phyloP scores from a whole-genome alignment of 2,888 invertebrate species.

The Rhogogaster chlorosoma region DNA sequence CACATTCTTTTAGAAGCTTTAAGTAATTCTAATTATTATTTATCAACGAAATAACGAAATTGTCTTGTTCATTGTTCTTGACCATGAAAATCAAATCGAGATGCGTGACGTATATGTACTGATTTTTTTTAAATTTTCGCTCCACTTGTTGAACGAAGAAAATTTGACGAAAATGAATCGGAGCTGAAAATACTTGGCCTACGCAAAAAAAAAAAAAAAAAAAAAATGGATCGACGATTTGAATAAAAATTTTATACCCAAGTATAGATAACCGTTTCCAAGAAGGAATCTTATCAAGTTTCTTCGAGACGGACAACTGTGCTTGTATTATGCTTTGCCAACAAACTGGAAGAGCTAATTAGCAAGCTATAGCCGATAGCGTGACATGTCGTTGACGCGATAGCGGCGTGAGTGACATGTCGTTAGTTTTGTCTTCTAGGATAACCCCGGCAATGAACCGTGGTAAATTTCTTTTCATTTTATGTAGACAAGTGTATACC shows the following conservation, averaged over 20 bases:
- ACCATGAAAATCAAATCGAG: neutral
- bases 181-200: neutral
- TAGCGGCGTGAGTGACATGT: constrained; percentile 67
- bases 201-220: neutral
- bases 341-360: constrained; percentile 74
- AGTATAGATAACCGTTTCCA: constrained; percentile 24
- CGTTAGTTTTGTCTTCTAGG: constrained; percentile 76
- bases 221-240: neutral
- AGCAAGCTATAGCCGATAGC: constrained; percentile 74
- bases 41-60: neutral
- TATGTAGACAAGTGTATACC: neutral
- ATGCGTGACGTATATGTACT: neutral
- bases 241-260: neutral
- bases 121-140: neutral
- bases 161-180: neutral
- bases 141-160: neutral
- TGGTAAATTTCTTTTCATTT: constrained; percentile 20
- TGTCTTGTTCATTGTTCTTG: neutral
- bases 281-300: neutral
- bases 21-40: neutral
- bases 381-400: constrained; percentile 74
- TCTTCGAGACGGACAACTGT: neutral
- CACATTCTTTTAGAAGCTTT: neutral
- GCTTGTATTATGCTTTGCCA: constrained; percentile 52
- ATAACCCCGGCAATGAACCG: constrained; percentile 76